These are phyloP conservation scores for Bombylius discolor DNA, from an alignment of 2,888 invertebrate genomes.

Conservation along the genomic window DNA sequence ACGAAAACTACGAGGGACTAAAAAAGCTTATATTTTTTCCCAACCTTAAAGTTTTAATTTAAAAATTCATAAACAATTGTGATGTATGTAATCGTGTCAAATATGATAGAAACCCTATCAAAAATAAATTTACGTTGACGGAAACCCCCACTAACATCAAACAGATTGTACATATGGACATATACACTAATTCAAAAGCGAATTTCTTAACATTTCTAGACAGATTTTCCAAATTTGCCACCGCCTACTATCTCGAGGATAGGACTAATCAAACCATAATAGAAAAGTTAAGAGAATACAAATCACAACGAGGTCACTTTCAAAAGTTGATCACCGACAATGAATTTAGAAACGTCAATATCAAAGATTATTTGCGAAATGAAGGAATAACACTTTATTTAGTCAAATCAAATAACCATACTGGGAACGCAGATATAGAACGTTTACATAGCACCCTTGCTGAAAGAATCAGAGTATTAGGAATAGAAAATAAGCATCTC, in stretches of 20 bases:
- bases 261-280: constrained; percentile 11
- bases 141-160: not conserved
- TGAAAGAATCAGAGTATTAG: not conserved
- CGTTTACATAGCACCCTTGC: constrained; percentile 7
- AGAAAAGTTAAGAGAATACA: constrained; percentile 10
- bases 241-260: constrained; percentile 13
- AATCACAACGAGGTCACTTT: constrained; percentile 7
- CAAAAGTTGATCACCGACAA: constrained; percentile 14
- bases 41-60: too few species aligned
- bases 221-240: constrained; percentile 13
- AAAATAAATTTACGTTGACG: not conserved
- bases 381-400: constrained; percentile 13
- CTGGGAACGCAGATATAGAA: too few species aligned
- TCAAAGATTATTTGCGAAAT: constrained; percentile 11
- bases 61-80: too few species aligned
- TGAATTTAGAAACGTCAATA: constrained; percentile 10
- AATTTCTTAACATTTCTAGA: not conserved
- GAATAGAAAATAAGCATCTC: not conserved
- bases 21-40: not conserved
- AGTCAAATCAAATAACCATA: constrained; percentile 14
- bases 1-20: not conserved
- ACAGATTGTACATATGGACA: constrained; percentile 6
- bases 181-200: not conserved
- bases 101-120: constrained; percentile 1
- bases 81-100: not conserved